Conservation (phyloP, 2,113 vertebrate genomes). For the Lampris megalopsis region DNA sequence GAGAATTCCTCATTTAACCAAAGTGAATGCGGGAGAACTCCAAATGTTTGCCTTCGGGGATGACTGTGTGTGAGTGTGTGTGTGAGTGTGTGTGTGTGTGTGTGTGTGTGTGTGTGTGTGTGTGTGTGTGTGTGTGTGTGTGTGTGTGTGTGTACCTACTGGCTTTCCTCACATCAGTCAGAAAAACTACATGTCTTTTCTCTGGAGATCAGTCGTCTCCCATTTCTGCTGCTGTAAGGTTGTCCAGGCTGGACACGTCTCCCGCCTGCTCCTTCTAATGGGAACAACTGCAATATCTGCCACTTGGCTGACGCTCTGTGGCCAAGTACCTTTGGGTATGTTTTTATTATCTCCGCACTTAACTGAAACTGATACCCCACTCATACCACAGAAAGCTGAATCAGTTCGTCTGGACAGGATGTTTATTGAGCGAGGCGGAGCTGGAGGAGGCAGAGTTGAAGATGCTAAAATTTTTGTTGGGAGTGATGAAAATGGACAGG, state of each 20-base stretch:
- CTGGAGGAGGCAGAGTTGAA: too few relatives aligned
- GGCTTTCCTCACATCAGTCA: slow-evolving; percentile 69
- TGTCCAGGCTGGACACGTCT: slow-evolving; percentile 33
- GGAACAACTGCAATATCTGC: slow-evolving; percentile 33
- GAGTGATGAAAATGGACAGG: too few relatives aligned
- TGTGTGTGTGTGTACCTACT: slow-evolving; percentile 43
- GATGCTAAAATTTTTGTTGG: too few relatives aligned
- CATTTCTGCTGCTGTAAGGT: slow-evolving; percentile 48
- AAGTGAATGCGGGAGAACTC: slow-evolving; percentile 33
- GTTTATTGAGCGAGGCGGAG: too few relatives aligned
- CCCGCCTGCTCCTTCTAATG: slow-evolving; percentile 8
- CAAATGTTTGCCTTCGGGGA: slow-evolving; percentile 35
- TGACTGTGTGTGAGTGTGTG: neutral
- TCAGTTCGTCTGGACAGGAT: too few relatives aligned
- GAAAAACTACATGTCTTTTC: slow-evolving; percentile 63
- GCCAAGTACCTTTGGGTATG: too few relatives aligned
- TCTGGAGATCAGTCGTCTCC: slow-evolving; percentile 32
- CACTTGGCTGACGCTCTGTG: neutral
- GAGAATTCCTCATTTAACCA: slow-evolving; percentile 63
- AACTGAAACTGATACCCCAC: too few relatives aligned
- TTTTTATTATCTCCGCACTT: too few relatives aligned
- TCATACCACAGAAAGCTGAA: too few relatives aligned
- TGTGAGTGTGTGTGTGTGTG: neutral
- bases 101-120: slow-evolving; percentile 4
- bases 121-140: slow-evolving; percentile 20